A percentile compares a stretch with the other conserved stretches of the same genome.
Conservation (phyloP, 2,113 vertebrate genomes). For the Nothoprocta pentlandii region DNA sequence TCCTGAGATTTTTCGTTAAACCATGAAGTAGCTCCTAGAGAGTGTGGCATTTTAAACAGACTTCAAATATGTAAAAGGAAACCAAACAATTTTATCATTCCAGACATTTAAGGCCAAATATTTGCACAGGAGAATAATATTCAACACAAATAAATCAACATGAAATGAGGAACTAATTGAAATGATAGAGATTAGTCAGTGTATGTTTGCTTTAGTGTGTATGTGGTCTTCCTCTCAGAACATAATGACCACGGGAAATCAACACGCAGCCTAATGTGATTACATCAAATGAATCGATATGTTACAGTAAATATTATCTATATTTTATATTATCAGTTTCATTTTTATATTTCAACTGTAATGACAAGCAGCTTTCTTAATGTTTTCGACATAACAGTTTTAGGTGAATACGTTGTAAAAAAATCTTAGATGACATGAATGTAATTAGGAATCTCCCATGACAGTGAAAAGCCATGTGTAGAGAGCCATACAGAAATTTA, state of each 20-base stretch:
- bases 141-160: neutral
- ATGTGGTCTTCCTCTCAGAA: neutral
- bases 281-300: neutral
- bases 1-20: neutral
- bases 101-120: neutral
- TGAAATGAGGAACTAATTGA: neutral
- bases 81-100: neutral
- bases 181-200: neutral
- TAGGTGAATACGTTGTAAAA: neutral
- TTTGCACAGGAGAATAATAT: neutral
- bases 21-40: neutral
- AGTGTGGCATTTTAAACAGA: neutral
- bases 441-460: neutral
- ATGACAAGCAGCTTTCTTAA: neutral
- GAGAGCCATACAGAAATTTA: conserved; percentile 8
- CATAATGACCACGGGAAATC: neutral
- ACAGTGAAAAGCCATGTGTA: neutral
- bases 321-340: neutral
- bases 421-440: neutral
- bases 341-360: neutral
- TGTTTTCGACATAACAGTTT: neutral
- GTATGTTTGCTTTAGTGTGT: neutral
- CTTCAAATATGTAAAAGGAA: neutral
- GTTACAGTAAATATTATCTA: neutral
- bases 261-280: neutral